These are phyloP conservation scores for Pteruthius melanotis DNA, from an alignment of 2,113 vertebrate genomes.

Conservation along the genomic window DNA sequence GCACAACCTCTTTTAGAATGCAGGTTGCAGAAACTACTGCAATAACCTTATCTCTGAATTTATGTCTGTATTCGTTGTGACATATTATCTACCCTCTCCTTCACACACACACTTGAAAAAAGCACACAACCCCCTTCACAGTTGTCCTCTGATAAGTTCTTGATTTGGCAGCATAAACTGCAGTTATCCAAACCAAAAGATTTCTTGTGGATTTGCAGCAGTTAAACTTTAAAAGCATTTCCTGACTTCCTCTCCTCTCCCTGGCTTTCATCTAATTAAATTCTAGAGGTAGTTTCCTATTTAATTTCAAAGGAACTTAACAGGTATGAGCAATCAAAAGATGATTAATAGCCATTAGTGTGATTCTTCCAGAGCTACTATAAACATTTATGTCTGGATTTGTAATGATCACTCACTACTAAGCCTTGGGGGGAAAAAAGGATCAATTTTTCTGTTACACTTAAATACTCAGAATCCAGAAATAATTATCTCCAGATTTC, in stretches of 20 bases:
- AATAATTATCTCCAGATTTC: slow-evolving; percentile 18
- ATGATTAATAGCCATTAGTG: slow-evolving; percentile 2
- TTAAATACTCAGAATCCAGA: neutral
- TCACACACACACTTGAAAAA: neutral
- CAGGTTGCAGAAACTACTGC: neutral
- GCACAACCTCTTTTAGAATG: neutral
- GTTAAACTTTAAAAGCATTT: neutral
- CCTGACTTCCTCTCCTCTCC: neutral
- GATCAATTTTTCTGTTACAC: neutral
- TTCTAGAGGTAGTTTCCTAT: neutral
- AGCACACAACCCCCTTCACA: neutral
- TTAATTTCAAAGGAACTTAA: slow-evolving; percentile 6
- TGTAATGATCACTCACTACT: neutral
- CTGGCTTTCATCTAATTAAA: neutral
- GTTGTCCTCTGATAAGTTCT: neutral
- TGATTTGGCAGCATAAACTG: neutral
- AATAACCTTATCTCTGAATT: neutral
- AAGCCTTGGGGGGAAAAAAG: neutral
- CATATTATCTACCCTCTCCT: neutral
- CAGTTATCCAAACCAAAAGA: neutral
- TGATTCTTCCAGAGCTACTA: slow-evolving; percentile 9
- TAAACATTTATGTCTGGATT: slow-evolving; percentile 35
- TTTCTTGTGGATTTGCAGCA: neutral
- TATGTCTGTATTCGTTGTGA: neutral
- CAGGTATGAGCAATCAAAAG: neutral